Base-by-base conservation (phyloP, 2,113 vertebrate species). In the Cyrtonyx montezumae region DNA sequence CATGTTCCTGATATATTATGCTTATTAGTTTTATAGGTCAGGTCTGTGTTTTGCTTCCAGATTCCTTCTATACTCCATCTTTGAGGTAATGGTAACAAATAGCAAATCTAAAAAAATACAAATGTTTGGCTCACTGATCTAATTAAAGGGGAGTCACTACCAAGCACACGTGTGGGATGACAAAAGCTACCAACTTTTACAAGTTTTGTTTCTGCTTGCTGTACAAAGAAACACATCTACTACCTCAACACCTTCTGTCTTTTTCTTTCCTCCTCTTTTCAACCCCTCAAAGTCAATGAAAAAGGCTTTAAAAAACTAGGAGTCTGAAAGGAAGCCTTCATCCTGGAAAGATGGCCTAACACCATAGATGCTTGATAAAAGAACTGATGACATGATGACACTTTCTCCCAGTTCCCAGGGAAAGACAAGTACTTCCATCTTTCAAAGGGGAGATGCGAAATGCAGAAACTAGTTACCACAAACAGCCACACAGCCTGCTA, bases 391-490 rank as follows among this genome's bases (percentile, higher is more conserved):
- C 21, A 8, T 42, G 36, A 59, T 18, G 78, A 23, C 0, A 0
- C 15, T 83, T 69, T 30, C 34, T 77, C 20, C n/a, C 1, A 1
- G 11, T 91, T 86, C 42, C 20, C 65, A 86, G 18, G 46, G 20
- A 40, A 83, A 59, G n/a, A n/a, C 14, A 75, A 69, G 8, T 36
- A 58, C 19, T 69, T 56, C 14, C 13, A 37, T 43, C 83, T 83
- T 4, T 93, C 45, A 51, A 92, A 79, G 34, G 51, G 30, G 22
- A 16, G 40, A 10, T 0, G 0, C 8, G 13, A 73, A 9, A 20
- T 4, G 0, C 4, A 49, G 23, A 85, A 25, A 17, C 0, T 1
- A 63, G 6, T 19, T 25, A 77, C 62, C 3, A 1, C 8, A 45
- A 34, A 40, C 11, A 12, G 34, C 15, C 46, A 82, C 17, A 58